A percentile compares a stretch with the other conserved stretches of the same genome.
phyloP scores from a whole-genome alignment of 2,888 invertebrate genomes.

The Zygogramma bicolorata region DNA sequence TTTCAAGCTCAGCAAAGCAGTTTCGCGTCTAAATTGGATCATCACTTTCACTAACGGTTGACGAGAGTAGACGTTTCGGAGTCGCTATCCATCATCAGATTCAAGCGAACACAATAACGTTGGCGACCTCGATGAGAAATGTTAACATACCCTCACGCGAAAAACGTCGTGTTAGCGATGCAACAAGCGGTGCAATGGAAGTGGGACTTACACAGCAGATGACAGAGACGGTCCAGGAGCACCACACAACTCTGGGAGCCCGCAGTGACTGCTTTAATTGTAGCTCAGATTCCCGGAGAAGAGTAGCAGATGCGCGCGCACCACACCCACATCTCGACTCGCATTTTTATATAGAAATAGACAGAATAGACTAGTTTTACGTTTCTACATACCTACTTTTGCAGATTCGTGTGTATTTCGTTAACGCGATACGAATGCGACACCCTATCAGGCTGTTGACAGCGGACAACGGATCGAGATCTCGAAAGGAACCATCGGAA shows the following conservation, averaged over 20 bases:
- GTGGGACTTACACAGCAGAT: constrained; percentile 61
- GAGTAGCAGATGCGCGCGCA: constrained; percentile 50
- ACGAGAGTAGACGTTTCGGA: neutral
- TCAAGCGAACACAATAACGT: too few relatives aligned
- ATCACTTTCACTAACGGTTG: neutral
- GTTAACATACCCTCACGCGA: neutral
- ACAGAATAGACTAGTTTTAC: constrained; percentile 40
- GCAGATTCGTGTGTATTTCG: constrained; percentile 25
- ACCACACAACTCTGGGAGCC: constrained; percentile 67
- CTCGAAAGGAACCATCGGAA: too few relatives aligned
- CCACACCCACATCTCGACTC: constrained; percentile 40
- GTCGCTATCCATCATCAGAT: neutral
- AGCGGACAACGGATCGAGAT: neutral
- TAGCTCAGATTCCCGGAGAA: constrained; percentile 43
- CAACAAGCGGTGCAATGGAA: neutral
- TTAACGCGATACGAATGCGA: neutral
- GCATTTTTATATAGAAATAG: constrained; percentile 50
- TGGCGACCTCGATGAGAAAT: neutral
- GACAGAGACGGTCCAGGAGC: constrained; percentile 66
- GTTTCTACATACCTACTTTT: constrained; percentile 39
- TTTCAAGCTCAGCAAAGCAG: too few relatives aligned
- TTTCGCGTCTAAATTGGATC: neutral
- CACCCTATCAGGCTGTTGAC: constrained; percentile 4
- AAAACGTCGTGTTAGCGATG: neutral
- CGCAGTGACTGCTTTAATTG: constrained; percentile 64